Conservation (phyloP, 2,113 vertebrate species). For the Isurus oxyrinchus region DNA sequence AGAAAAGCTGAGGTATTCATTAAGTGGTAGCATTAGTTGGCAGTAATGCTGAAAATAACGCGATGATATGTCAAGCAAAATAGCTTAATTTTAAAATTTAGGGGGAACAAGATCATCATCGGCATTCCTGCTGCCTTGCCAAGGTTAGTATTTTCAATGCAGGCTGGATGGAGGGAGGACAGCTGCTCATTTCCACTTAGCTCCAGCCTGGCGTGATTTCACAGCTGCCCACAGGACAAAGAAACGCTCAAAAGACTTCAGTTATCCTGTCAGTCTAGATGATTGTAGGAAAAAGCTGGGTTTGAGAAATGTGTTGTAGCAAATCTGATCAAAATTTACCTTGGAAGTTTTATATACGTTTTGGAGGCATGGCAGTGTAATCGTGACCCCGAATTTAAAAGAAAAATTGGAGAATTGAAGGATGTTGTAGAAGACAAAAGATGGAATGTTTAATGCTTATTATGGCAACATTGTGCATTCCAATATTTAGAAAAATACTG, state of each 20-base stretch:
- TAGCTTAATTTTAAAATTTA: background rate
- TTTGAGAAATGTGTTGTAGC: background rate
- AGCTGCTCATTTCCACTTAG: background rate
- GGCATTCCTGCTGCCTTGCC: background rate
- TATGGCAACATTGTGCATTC: background rate
- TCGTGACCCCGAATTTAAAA: background rate
- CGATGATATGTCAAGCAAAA: background rate
- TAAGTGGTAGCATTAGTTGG: background rate
- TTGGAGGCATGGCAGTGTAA: background rate
- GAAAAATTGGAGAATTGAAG: background rate
- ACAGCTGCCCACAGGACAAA: background rate
- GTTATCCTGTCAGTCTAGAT: background rate
- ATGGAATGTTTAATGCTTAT: background rate
- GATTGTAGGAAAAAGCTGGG: background rate
- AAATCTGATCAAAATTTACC: background rate
- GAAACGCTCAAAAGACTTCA: background rate
- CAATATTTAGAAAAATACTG: background rate
- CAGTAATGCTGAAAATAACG: background rate
- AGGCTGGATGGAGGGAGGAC: background rate
- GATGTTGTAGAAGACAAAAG: background rate
- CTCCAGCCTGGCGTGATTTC: background rate
- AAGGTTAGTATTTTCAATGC: background rate
- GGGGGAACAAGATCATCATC: background rate
- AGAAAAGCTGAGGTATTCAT: background rate
- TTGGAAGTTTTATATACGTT: background rate